Evolutionary conservation across 2,113 vertebrate species (phyloP), one percentile per base, ranked within the genome.

Genomic region (Atractosteus spatula): DNA sequence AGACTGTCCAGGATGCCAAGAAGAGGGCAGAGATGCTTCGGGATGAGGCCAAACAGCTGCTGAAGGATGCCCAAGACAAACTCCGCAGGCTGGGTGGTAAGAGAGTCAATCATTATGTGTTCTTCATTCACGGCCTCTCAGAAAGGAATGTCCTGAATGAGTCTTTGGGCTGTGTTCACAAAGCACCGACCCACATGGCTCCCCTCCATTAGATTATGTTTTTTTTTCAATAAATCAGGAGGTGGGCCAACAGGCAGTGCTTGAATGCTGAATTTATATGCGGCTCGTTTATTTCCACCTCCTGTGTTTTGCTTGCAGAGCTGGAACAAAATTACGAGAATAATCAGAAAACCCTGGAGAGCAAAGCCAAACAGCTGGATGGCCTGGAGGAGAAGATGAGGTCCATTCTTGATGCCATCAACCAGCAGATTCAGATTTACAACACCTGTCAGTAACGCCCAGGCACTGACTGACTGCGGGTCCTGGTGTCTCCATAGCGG

Each of bases 381-480:
- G 95, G 96, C 56, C 81, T 99, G 74, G 97, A 99, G 80, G 96
- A 94, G 86, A 95, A 92, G 80, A 96, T 99, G 96, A 96, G 90
- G 76, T 85, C 81, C 14, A 96, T 99, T 81, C 91, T 99, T 71
- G 86, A 86, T 62, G 93, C 92, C 75, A 99, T 99, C 87, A 99
- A 98, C 88, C 92, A 94, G 80, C 96, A 99, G 79, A 96, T 98
- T 70, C 96, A 97, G 83, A 98, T 99, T 87, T 99, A 99, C 88
- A 99, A 99, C 82, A 97, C 97, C 3, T 99, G 97, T 83, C 96
- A 98, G 87, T 99, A 93, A 56, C 17, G 55, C 57, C 17, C 47
- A 65, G 71, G 67, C 74, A 69, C 41, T 42, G 8, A 55, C 65
- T 29, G 29, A 41, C 69, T 51, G 47, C 47, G 3, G 29, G 29